These are phyloP conservation scores for Spheniscus mendiculus DNA, from an alignment of 2,113 vertebrate species.

Conservation along the genomic window DNA sequence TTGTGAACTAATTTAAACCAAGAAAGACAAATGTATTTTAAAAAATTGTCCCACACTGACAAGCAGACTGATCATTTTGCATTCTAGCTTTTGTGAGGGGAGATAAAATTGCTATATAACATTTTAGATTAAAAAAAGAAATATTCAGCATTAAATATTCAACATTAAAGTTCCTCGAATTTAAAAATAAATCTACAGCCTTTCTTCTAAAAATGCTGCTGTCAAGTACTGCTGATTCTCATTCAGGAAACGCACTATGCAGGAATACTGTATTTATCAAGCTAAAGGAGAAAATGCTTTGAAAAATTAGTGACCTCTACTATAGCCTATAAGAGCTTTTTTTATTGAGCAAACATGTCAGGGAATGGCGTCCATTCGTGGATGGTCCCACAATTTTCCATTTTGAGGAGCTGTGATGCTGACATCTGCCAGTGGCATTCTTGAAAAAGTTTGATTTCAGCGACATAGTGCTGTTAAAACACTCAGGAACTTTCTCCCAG, in stretches of 20 bases:
- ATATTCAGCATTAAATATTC: slow-evolving; percentile 47
- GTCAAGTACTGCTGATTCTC: slow-evolving; percentile 33
- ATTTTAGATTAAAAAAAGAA: slow-evolving; percentile 48
- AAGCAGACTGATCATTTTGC: slow-evolving; percentile 30
- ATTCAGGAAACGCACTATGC: neutral
- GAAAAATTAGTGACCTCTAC: neutral
- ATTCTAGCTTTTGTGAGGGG: slow-evolving; percentile 16
- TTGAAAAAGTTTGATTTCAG: neutral
- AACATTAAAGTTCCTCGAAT: slow-evolving; percentile 14
- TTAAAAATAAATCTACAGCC: slow-evolving; percentile 53
- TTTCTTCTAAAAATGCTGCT: slow-evolving; percentile 41
- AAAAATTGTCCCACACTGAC: slow-evolving; percentile 44
- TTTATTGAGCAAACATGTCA: neutral
- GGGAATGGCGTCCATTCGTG: neutral
- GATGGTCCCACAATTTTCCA: neutral
- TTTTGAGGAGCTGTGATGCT: neutral
- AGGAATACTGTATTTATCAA: neutral
- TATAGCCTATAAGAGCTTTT: neutral
- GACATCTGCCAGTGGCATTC: neutral
- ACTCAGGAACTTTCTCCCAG: neutral
- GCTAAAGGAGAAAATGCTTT: neutral
- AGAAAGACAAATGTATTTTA: slow-evolving; percentile 44
- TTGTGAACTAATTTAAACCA: slow-evolving; percentile 54
- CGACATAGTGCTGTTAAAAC: neutral
- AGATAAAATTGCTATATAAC: slow-evolving; percentile 10